These are phyloP conservation scores for Paelopatides confundens DNA, from an alignment of 53 echinoderm and acorn worm genomes.

Conservation along the genomic window DNA sequence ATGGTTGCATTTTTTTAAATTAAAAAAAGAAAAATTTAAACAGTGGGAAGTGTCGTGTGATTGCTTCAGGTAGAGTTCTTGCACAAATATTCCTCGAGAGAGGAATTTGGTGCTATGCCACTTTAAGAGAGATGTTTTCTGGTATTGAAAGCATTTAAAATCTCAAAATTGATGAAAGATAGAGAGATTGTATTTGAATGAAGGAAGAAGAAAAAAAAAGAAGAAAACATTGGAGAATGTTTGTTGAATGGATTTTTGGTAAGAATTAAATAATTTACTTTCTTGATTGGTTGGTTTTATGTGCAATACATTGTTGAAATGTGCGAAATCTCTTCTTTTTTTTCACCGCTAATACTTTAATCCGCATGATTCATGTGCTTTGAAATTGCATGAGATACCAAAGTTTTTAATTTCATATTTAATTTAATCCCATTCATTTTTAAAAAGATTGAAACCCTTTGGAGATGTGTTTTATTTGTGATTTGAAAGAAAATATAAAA, in stretches of 20 bases:
- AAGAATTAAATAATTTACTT: neutral
- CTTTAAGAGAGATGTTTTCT: neutral
- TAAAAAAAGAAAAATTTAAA: conserved; percentile 4
- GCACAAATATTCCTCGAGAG: conserved; percentile 23
- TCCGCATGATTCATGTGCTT: conserved; percentile 36
- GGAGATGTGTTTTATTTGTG: neutral
- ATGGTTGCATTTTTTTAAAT: conserved; percentile 25
- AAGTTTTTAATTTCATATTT: conserved; percentile 40
- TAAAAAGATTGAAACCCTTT: neutral
- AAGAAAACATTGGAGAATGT: neutral
- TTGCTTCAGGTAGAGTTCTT: conserved; percentile 42
- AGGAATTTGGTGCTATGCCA: conserved; percentile 26
- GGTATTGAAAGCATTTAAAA: neutral
- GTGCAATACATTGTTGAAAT: conserved; percentile 53
- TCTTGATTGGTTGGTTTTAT: conserved; percentile 48
- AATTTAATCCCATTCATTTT: conserved; percentile 13
- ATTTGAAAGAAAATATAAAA: neutral
- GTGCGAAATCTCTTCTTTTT: conserved; percentile 32
- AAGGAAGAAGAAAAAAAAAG: neutral
- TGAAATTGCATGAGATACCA: conserved; percentile 56
- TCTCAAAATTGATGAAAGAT: neutral
- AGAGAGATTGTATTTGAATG: neutral
- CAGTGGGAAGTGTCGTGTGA: neutral
- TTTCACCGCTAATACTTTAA: conserved; percentile 17
- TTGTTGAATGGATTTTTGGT: conserved; percentile 11